phyloP scores from a whole-genome alignment of 2,888 invertebrate genomes.

The Mystacides longicornis region DNA sequence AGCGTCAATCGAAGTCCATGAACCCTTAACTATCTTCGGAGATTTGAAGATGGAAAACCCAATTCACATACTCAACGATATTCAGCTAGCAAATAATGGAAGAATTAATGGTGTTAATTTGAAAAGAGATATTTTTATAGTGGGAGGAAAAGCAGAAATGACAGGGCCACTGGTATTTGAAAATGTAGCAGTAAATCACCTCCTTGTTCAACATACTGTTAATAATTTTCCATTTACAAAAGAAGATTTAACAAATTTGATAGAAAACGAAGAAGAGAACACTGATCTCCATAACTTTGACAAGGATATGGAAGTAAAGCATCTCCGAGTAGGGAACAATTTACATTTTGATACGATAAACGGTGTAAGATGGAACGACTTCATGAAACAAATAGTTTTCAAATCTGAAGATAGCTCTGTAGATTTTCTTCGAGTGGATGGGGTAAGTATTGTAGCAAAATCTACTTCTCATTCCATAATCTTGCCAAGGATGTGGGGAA shows the following conservation, averaged over 20 bases:
- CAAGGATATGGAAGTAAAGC: slow-evolving; percentile 15
- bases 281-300: slow-evolving; percentile 1
- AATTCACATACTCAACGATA: slow-evolving; percentile 17
- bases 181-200: slow-evolving; percentile 14
- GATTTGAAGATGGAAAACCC: slow-evolving; percentile 19
- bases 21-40: slow-evolving; percentile 14
- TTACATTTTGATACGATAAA: slow-evolving; percentile 38
- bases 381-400: slow-evolving; percentile 40
- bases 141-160: slow-evolving; percentile 4
- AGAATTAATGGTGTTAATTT: slow-evolving; percentile 21
- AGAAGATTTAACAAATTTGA: slow-evolving; percentile 9
- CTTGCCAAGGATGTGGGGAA: too few relatives aligned
- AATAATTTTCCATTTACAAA: slow-evolving; percentile 16
- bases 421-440: slow-evolving; percentile 7
- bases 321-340: slow-evolving; percentile 27
- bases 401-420: slow-evolving; percentile 35
- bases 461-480: background rate
- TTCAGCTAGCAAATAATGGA: slow-evolving; percentile 15
- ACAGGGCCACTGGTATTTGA: slow-evolving; percentile 18
- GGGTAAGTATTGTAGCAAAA: slow-evolving; percentile 9
- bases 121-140: slow-evolving; percentile 20
- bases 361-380: slow-evolving; percentile 38
- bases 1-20: slow-evolving; percentile 8
- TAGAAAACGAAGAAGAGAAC: slow-evolving; percentile 6
- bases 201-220: slow-evolving; percentile 18